Evolutionary conservation across 2,888 invertebrate genomes (phyloP).

Genomic region (Coenonympha arcania): DNA sequence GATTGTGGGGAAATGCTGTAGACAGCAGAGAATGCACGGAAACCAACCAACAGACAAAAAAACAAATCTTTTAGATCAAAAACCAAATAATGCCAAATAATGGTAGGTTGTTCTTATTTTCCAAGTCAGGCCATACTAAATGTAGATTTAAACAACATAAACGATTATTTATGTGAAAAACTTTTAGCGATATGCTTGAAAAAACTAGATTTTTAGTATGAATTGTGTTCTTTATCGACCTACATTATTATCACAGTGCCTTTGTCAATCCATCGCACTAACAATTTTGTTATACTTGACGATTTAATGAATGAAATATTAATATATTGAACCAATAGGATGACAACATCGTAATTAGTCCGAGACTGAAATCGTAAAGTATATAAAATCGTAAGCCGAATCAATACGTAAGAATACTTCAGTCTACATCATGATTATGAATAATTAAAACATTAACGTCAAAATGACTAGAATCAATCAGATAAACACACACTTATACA

Average conservation of each 20-base stretch:
- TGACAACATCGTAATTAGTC: too few relatives aligned
- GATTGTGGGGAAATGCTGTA: too few relatives aligned
- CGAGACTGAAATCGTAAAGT: not conserved
- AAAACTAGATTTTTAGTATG: not conserved
- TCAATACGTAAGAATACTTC: slow-evolving; percentile 48
- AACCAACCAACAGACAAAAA: too few relatives aligned
- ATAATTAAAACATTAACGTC: slow-evolving; percentile 9
- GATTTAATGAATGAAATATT: not conserved
- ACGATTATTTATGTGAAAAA: too few relatives aligned
- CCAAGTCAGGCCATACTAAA: too few relatives aligned
- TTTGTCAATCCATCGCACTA: slow-evolving; percentile 38
- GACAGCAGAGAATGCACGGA: too few relatives aligned
- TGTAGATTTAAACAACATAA: too few relatives aligned
- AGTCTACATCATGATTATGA: slow-evolving; percentile 26
- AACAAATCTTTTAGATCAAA: too few relatives aligned
- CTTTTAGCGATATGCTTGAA: too few relatives aligned
- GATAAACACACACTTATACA: too few relatives aligned
- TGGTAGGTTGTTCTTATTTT: too few relatives aligned
- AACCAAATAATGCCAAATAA: too few relatives aligned
- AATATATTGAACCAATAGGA: not conserved
- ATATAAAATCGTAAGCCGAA: slow-evolving; percentile 36
- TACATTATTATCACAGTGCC: slow-evolving; percentile 62
- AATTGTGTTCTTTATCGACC: slow-evolving; percentile 5
- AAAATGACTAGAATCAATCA: slow-evolving; percentile 1
- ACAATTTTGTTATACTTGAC: slow-evolving; percentile 17